Conservation (phyloP, 1,140 invertebrate species). For the Brachionus koreanus region DNA sequence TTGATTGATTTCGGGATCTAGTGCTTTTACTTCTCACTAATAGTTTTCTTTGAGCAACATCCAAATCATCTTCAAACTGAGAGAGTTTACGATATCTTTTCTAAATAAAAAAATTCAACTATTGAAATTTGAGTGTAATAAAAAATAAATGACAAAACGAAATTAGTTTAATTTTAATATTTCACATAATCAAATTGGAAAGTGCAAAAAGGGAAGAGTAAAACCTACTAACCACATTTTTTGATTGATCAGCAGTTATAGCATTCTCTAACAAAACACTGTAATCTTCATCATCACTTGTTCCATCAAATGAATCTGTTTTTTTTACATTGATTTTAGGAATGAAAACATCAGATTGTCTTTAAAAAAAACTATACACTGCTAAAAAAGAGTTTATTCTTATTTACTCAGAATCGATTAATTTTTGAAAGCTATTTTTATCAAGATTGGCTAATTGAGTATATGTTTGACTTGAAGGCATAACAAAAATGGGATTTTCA, state of each 20-base stretch:
- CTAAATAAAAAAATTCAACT: background rate
- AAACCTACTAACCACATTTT: background rate
- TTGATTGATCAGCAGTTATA: background rate
- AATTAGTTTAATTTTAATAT: too few species aligned
- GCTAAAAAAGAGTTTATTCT: background rate
- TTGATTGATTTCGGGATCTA: background rate
- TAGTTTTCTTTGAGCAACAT: background rate
- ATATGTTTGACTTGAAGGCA: background rate
- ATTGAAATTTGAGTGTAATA: too few species aligned
- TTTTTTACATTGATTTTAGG: background rate
- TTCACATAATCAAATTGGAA: too few species aligned
- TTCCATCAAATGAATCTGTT: background rate
- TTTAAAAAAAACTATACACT: background rate
- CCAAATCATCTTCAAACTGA: conserved; percentile 9
- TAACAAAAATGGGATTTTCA: conserved; percentile 29
- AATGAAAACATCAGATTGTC: background rate
- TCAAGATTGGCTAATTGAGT: background rate
- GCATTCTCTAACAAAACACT: background rate
- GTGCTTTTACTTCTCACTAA: background rate
- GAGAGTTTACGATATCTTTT: background rate
- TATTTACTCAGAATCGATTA: background rate
- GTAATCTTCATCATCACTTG: background rate
- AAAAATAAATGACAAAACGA: too few species aligned
- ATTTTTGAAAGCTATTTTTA: background rate
- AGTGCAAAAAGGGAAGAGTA: too few species aligned